Evolutionary conservation across 92 coral and sea anemone species (phyloP).

Genomic region (Phenganax stokvisi): DNA sequence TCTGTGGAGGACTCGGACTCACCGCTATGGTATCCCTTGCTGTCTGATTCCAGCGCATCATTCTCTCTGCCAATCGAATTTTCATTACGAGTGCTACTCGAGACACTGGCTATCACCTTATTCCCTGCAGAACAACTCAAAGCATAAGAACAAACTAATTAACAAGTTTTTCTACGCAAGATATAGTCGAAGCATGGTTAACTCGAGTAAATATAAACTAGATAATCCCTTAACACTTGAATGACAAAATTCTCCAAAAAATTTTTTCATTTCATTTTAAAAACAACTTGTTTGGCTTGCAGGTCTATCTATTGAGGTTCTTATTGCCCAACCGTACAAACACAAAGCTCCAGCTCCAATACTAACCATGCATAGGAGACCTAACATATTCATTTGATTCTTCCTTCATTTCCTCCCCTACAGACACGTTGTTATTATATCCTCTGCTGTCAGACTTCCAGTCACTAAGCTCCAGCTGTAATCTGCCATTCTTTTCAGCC

Average conservation of each 20-base stretch:
- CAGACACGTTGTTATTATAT: conserved; percentile 11
- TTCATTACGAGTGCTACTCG: neutral
- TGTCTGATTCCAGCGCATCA: neutral
- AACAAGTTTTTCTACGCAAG: neutral
- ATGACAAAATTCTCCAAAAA: no score
- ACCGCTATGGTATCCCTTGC: conserved; percentile 14
- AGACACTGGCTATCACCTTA: no score
- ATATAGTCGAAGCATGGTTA: neutral
- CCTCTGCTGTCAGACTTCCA: conserved; percentile 5
- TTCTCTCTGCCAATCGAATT: neutral
- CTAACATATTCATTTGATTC: neutral
- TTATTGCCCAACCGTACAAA: no score
- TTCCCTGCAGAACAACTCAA: no score
- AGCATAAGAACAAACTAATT: no score
- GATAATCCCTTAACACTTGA: no score
- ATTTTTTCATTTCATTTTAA: no score
- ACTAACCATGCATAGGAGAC: neutral
- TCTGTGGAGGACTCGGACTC: neutral
- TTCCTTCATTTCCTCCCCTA: conserved; percentile 17
- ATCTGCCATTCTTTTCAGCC: conserved; percentile 4
- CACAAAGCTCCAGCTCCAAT: neutral
- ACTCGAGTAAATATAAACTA: no score
- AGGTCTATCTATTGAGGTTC: no score
- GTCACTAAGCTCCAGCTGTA: conserved; percentile 1
- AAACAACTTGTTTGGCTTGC: no score